Evolutionary conservation across 2,888 invertebrate genomes (phyloP).

Genomic region (Periphyllus acericola): DNA sequence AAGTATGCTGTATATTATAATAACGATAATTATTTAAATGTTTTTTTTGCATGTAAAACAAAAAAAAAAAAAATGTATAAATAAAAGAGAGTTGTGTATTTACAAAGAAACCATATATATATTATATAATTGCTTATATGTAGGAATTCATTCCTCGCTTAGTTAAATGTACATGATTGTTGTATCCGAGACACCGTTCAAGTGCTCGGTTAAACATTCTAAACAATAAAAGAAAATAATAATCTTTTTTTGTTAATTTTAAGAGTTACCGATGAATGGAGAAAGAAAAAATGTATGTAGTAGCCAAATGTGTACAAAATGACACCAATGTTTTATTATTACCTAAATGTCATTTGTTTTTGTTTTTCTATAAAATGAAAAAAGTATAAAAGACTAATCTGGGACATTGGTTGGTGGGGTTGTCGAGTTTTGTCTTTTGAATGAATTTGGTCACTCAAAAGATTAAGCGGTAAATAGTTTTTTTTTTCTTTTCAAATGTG

Average conservation of each 20-base stretch:
- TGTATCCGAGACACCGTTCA: background rate
- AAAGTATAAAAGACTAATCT: background rate
- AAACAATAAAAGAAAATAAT: slow-evolving; percentile 29
- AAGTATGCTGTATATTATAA: background rate
- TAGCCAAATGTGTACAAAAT: slow-evolving; percentile 61
- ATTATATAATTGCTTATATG: slow-evolving; percentile 25
- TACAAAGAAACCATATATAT: background rate
- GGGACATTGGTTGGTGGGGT: slow-evolving; percentile 12
- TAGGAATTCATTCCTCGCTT: slow-evolving; percentile 62
- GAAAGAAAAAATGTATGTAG: slow-evolving; percentile 43
- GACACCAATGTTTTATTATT: slow-evolving; percentile 55
- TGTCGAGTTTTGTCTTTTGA: slow-evolving; percentile 40
- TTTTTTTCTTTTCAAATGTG: slow-evolving; percentile 18
- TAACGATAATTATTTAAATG: background rate
- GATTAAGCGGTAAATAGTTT: slow-evolving; percentile 17
- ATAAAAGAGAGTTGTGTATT: slow-evolving; percentile 35
- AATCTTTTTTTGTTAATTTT: slow-evolving; percentile 52
- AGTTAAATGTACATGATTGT: slow-evolving; percentile 53
- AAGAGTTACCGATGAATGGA: slow-evolving; percentile 51
- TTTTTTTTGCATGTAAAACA: slow-evolving; percentile 12
- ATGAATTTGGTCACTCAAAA: background rate
- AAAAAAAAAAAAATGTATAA: slow-evolving; percentile 34
- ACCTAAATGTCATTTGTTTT: slow-evolving; percentile 3
- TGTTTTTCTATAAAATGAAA: background rate
- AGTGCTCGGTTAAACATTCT: slow-evolving; percentile 36